Base-by-base conservation (phyloP, 2,113 vertebrate species). In the Oostethus manadensis region DNA sequence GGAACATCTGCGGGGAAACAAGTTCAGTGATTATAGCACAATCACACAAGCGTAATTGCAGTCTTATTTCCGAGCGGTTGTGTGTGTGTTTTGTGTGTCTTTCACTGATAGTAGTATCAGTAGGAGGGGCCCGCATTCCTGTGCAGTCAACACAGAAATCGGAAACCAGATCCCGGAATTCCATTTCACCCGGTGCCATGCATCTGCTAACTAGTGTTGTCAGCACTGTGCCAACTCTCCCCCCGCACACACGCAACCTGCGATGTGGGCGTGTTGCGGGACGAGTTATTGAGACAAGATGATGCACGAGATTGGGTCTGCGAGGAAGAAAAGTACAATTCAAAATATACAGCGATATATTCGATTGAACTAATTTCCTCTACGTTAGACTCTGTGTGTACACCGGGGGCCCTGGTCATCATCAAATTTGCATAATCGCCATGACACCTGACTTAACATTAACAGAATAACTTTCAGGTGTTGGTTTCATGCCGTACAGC, bases 1-100 rank as follows among this genome's bases (percentile, higher is more conserved):
- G 90, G 84, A 99, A 98, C 96, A 99, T 95, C 97, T 99, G 83
- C 68, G 18, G 64, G 29, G 16, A 47, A 45, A 56, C 17, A 38
- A 40, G 10, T 21, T 55, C 33, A n/a, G 47, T 14, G 1, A 23
- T 22, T 15, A 66, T 33, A 71, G 14, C 21, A 69, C n/a, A n/a
- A n/a, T n/a, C n/a, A 35, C n/a, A 63, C 1, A 56, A 58, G 11
- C 64, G 14, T 53, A 40, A 69, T 15, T 49, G 10, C 43, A n/a
- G 22, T 44, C 50, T 56, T 48, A 60, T 56, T 73, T 65, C 55
- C n/a, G 16, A 33, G 23, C 16, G 8, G 16, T 22, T 53, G 8
- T 51, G 49, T 51, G 49, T 53, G 51, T 38, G 51, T n/a, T 22
- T 51, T 38, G 29, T 54, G 29, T 33, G 29, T 13, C 9, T 38